These are phyloP conservation scores for Arizona elegans DNA, from an alignment of 2,113 vertebrate species.

Conservation along the genomic window DNA sequence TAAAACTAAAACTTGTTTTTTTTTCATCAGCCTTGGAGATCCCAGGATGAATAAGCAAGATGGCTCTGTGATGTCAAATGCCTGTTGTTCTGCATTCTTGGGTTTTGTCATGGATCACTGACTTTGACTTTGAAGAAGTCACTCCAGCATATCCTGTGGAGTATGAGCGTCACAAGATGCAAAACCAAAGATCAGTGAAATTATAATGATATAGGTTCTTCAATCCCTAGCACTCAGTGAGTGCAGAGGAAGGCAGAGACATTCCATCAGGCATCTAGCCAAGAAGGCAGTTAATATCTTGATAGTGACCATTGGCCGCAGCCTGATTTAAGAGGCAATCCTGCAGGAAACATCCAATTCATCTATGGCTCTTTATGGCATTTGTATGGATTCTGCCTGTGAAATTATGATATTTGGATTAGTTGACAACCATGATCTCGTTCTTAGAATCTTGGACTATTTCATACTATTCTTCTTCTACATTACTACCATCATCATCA, in stretches of 20 bases:
- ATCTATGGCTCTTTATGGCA: background rate
- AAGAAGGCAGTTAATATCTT: background rate
- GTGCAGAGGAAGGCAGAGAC: background rate
- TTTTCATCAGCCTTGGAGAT: background rate
- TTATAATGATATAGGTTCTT: background rate
- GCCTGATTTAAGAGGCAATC: background rate
- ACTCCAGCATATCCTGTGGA: background rate
- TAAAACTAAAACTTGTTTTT: background rate
- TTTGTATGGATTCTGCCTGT: background rate
- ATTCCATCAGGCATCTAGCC: background rate
- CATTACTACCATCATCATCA: background rate
- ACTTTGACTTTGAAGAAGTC: background rate
- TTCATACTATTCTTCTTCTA: background rate
- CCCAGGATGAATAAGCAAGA: background rate
- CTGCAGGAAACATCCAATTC: background rate
- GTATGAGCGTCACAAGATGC: background rate
- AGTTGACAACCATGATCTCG: background rate
- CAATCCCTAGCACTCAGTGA: background rate
- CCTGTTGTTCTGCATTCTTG: background rate
- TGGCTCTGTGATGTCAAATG: background rate
- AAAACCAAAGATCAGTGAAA: background rate
- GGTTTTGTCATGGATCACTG: background rate
- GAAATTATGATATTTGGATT: background rate
- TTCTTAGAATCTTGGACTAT: background rate
- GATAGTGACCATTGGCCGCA: background rate